Base-by-base conservation (phyloP, 1,140 invertebrate species). In the Cherax quadricarinatus region DNA sequence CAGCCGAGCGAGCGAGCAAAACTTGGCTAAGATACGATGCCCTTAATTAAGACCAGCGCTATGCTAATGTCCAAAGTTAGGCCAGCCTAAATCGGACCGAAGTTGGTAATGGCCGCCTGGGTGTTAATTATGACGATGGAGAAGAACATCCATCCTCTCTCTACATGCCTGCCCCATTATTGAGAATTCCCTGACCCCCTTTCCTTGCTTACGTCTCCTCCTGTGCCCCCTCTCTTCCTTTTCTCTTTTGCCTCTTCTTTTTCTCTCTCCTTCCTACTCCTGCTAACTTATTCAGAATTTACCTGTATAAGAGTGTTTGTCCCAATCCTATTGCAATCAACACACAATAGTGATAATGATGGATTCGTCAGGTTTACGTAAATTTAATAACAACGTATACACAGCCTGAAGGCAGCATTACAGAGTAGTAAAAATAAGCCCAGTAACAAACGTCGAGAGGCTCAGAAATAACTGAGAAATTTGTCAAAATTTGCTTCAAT, bases 31-130 rank as follows among this genome's bases (percentile, higher is more conserved):
- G 88, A 90, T 90, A 90, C 88, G 88, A 90, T 90, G 88, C 80
- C 88, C 88, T 90, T 90, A 90, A 90, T 90, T 90, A 90, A 90
- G 88, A 90, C 84, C 88, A 90, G 57, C 82, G 88, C 88, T 84
- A 90, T 90, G 88, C 81, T 90, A 90, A 90, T 90, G 88, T 75
- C 21, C 66, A 90, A 90, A 90, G 88, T 90, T 90, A 90, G 88
- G 66, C 80, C 66, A 41, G 88, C 66, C 70, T 75, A 73, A 83
- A 84, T 84, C 81, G 80, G 88, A 83, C 80, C 60, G 80, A 84
- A 90, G 66, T 83, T 90, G 60, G 88, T 70, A 84, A 84, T 48
- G 49, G 88, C 24, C 62, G 48, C 80, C 88, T 84, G 88, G 88
- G 88, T 90, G 88, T 90, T 90, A 90, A 90, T 90, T 90, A 90